Conservation (phyloP, 1,140 invertebrate genomes). For the Lepidurus arcticus region DNA sequence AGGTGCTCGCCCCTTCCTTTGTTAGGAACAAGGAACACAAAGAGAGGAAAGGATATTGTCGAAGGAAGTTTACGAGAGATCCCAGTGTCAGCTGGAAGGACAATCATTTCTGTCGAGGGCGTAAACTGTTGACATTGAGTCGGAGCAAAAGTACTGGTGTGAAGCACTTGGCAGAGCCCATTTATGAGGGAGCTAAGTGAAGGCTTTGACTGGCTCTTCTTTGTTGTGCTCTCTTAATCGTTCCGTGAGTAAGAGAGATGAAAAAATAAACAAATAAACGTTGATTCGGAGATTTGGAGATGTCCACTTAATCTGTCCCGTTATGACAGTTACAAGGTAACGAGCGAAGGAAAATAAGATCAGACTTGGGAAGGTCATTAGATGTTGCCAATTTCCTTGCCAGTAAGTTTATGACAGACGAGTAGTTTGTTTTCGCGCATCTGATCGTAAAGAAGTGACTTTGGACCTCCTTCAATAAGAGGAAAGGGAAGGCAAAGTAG, state of each 20-base stretch:
- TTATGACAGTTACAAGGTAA: not conserved
- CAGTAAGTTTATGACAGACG: not conserved
- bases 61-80: not conserved
- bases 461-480: not conserved
- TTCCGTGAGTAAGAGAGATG: not conserved
- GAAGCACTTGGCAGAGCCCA: not conserved
- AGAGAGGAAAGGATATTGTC: not conserved
- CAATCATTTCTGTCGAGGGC: not conserved
- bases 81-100: not conserved
- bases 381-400: constrained; percentile 2
- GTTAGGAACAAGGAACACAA: not conserved
- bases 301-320: not conserved
- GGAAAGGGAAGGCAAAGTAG: constrained; percentile 6
- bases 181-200: not conserved
- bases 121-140: constrained; percentile 19
- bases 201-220: not conserved
- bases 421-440: not conserved
- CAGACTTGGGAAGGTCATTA: not conserved
- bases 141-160: not conserved
- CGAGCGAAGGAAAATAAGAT: not conserved
- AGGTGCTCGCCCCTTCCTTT: not conserved
- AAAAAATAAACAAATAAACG: not conserved
- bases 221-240: not conserved
- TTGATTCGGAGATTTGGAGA: not conserved
- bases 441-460: not conserved